phyloP scores from a whole-genome alignment of 2,113 vertebrate species.

The Empidonax traillii region DNA sequence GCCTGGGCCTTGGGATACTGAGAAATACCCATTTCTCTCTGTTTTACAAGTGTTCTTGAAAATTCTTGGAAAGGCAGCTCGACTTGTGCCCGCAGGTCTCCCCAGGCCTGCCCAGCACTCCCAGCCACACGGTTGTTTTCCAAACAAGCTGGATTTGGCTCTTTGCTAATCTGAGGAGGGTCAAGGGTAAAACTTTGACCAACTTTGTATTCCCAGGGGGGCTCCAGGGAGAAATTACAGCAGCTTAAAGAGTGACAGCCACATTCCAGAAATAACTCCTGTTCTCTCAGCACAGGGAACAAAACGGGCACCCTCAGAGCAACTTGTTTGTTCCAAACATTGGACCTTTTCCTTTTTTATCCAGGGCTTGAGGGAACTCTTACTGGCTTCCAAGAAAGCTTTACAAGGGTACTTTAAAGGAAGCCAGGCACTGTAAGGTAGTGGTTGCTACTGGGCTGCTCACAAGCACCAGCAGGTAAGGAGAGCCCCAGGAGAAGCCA shows the following conservation, averaged over 20 bases:
- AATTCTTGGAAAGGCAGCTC: constrained; percentile 20
- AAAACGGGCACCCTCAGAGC: background rate
- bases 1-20: background rate
- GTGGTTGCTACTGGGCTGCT: background rate
- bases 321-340: background rate
- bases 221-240: background rate
- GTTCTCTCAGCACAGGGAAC: background rate
- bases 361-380: background rate
- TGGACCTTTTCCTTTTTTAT: background rate
- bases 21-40: background rate
- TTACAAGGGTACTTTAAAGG: background rate
- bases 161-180: background rate
- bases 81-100: background rate
- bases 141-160: background rate
- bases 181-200: background rate
- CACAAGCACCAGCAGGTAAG: background rate
- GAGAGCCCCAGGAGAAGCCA: background rate
- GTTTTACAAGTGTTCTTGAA: background rate
- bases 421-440: background rate
- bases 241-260: background rate
- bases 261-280: constrained; percentile 34
- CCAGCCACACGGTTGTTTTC: background rate
- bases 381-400: background rate
- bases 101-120: background rate
- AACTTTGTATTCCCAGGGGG: background rate